phyloP scores from a whole-genome alignment of 2,797 vertebrate species.

The Notolabrus celidotus region DNA sequence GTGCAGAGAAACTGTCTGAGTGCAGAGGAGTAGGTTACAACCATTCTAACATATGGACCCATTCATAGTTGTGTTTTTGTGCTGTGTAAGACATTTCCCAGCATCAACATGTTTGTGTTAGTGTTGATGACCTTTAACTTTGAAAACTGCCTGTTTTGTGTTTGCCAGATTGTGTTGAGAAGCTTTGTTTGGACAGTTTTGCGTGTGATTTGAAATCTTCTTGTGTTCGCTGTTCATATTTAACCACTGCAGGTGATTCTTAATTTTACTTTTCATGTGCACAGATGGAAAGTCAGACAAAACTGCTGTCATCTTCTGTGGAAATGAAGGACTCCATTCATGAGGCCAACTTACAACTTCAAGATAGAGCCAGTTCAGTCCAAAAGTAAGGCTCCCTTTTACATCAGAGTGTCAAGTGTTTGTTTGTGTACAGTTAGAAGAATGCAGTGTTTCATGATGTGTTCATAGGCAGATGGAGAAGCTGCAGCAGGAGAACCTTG shows the following conservation, averaged over 20 bases:
- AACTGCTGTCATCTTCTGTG: constrained; percentile 71
- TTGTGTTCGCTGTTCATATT: constrained; percentile 1
- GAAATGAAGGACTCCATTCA: constrained; percentile 81
- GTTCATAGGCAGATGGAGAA: constrained; percentile 83
- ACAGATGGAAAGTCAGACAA: constrained; percentile 77
- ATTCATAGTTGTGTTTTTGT: constrained; percentile 41
- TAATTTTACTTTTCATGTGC: constrained; percentile 7
- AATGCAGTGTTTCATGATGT: background rate
- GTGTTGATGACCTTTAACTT: background rate
- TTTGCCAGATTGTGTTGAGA: constrained; percentile 15
- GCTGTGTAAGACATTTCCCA: constrained; percentile 24
- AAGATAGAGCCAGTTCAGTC: constrained; percentile 82
- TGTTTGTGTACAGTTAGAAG: background rate
- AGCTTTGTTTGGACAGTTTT: constrained; percentile 16
- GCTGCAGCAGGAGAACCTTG: constrained; percentile 86
- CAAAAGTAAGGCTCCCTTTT: constrained; percentile 80
- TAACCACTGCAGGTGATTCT: background rate
- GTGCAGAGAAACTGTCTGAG: constrained; percentile 14
- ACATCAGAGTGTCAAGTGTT: background rate
- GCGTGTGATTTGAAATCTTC: constrained; percentile 49
- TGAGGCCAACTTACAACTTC: constrained; percentile 83
- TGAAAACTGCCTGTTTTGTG: constrained; percentile 14
- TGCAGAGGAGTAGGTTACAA: constrained; percentile 37
- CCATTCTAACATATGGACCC: background rate
- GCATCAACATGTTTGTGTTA: constrained; percentile 7